These are phyloP conservation scores for Drosophila anceps DNA, from an alignment of 2,888 invertebrate genomes.

Conservation along the genomic window DNA sequence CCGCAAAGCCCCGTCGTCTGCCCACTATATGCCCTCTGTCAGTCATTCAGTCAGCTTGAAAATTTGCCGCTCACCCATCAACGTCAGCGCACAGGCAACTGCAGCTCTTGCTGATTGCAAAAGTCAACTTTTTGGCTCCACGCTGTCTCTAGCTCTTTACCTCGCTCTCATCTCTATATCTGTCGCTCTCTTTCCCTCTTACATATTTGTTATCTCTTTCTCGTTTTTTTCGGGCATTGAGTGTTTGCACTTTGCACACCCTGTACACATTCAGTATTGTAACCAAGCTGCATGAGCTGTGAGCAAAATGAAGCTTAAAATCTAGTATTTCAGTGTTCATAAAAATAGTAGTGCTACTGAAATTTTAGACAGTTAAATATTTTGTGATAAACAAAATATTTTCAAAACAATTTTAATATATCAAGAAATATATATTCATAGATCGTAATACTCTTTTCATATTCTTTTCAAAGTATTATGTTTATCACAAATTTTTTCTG, in stretches of 20 bases:
- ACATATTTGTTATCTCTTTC: slow-evolving; percentile 14
- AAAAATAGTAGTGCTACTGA: too few relatives aligned
- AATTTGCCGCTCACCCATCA: slow-evolving; percentile 46
- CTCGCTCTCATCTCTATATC: neutral
- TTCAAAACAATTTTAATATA: too few relatives aligned
- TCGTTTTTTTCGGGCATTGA: slow-evolving; percentile 27
- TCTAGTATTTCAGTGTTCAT: neutral
- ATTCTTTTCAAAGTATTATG: too few relatives aligned
- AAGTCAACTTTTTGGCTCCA: slow-evolving; percentile 66
- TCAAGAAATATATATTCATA: too few relatives aligned
- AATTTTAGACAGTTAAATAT: too few relatives aligned
- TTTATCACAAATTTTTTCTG: too few relatives aligned
- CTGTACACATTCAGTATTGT: slow-evolving; percentile 12
- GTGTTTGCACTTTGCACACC: slow-evolving; percentile 31
- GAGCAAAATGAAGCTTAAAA: neutral
- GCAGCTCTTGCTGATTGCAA: slow-evolving; percentile 67
- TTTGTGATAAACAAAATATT: too few relatives aligned
- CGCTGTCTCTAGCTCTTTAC: slow-evolving; percentile 1
- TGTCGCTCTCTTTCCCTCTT: neutral
- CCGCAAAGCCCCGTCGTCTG: neutral
- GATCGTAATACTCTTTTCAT: too few relatives aligned
- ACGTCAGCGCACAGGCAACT: slow-evolving; percentile 33
- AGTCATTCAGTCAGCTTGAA: slow-evolving; percentile 41
- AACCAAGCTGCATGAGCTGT: neutral
- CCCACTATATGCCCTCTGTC: slow-evolving; percentile 30